Percentiles rank a stretch among this genome's conserved stretches.
phyloP scores from a whole-genome alignment of 2,888 invertebrate species.

The Pristionchus fissidentatus region DNA sequence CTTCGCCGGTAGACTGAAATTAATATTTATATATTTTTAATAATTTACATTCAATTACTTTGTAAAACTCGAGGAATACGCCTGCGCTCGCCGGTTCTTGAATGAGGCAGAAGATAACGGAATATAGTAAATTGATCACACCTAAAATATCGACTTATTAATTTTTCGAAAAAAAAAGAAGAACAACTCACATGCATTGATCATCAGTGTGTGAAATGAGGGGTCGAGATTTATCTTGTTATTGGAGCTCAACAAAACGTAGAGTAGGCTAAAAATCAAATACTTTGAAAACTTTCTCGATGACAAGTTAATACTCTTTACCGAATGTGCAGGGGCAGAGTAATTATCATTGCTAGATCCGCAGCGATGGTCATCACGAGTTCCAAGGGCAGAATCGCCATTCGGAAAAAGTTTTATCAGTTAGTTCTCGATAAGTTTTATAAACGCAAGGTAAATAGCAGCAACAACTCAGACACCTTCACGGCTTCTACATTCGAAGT shows the following conservation, averaged over 20 bases:
- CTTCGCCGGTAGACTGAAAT: neutral
- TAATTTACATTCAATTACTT: neutral
- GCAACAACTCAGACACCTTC: no score
- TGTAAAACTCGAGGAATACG: neutral
- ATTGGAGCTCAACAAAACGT: no score
- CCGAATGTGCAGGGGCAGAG: slow-evolving; percentile 14
- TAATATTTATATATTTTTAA: neutral
- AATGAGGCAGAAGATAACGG: neutral
- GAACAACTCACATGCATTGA: neutral
- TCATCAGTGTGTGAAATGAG: neutral
- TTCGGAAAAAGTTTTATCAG: no score
- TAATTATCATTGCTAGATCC: neutral
- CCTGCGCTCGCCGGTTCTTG: neutral
- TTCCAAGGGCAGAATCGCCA: no score
- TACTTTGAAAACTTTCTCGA: no score
- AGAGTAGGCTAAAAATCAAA: no score
- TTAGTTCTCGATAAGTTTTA: no score
- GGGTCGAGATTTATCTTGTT: neutral
- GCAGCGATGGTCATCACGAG: no score
- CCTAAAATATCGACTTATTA: neutral
- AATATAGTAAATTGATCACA: neutral
- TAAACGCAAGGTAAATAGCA: no score
- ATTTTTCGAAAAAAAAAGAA: no score
- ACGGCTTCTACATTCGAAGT: no score
- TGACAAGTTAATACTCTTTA: neutral